phyloP scores from a whole-genome alignment of 2,797 vertebrate genomes.

The Limosa lapponica region DNA sequence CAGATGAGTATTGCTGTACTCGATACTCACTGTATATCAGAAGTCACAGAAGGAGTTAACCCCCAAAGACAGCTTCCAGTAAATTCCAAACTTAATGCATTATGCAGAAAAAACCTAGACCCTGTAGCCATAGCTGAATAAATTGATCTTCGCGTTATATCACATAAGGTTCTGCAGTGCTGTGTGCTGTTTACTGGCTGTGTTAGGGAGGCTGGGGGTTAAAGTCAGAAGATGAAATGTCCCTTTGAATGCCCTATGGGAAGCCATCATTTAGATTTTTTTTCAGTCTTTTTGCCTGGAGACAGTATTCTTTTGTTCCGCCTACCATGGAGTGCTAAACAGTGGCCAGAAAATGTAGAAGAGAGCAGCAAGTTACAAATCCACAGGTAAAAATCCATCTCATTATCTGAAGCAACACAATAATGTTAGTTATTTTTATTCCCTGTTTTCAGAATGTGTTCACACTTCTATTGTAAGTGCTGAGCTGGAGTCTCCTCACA shows the following conservation, averaged over 20 bases:
- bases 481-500: neutral
- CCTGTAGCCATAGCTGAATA: neutral
- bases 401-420: neutral
- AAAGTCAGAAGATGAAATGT: slow-evolving; percentile 18
- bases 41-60: slow-evolving; percentile 14
- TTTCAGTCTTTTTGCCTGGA: slow-evolving; percentile 4
- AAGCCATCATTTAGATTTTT: slow-evolving; percentile 41
- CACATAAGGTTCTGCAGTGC: neutral
- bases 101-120: neutral
- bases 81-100: slow-evolving; percentile 18
- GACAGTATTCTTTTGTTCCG: neutral
- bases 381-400: neutral
- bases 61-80: neutral
- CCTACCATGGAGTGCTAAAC: neutral
- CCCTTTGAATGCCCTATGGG: slow-evolving; percentile 19
- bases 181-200: neutral
- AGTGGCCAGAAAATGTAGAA: neutral
- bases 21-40: neutral
- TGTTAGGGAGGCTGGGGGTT: neutral
- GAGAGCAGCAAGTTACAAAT: neutral
- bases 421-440: neutral
- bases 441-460: neutral
- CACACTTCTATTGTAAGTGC: neutral
- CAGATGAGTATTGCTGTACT: neutral
- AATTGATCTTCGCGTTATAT: neutral